These are phyloP conservation scores for Rhabditophanes sp. DNA, from an alignment of 2,888 invertebrate species.

Conservation along the genomic window DNA sequence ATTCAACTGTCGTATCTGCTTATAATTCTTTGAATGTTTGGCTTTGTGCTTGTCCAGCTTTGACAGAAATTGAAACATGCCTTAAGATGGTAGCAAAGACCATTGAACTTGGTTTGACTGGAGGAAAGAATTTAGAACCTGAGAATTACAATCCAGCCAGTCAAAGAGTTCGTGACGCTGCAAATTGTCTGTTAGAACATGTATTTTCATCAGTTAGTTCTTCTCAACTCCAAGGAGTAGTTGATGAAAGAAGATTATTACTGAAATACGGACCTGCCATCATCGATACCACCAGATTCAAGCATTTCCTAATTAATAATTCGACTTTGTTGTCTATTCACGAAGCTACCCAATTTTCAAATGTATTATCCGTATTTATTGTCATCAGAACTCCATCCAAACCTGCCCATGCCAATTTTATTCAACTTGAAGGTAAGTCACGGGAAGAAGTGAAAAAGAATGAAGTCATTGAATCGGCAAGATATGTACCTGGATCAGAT, in stretches of 20 bases:
- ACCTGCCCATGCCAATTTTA: slow-evolving; percentile 7
- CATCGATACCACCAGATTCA: slow-evolving; percentile 21
- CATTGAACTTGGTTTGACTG: slow-evolving; percentile 88
- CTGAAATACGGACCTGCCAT: slow-evolving; percentile 24
- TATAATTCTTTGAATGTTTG: slow-evolving; percentile 57
- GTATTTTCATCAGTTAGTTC: slow-evolving; percentile 22
- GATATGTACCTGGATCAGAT: too few relatives aligned
- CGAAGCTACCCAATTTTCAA: slow-evolving; percentile 20
- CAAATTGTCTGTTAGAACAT: slow-evolving; percentile 69
- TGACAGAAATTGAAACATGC: slow-evolving; percentile 77
- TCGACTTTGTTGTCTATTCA: slow-evolving; percentile 31
- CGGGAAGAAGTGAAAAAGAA: too few relatives aligned
- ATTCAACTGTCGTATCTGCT: slow-evolving; percentile 66
- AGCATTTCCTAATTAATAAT: slow-evolving; percentile 35
- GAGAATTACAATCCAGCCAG: slow-evolving; percentile 66
- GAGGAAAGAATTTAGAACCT: slow-evolving; percentile 60
- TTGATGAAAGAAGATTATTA: slow-evolving; percentile 25
- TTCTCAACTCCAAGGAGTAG: slow-evolving; percentile 10
- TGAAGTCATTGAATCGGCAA: too few relatives aligned
- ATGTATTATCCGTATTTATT: slow-evolving; percentile 11
- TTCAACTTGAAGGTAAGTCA: slow-evolving; percentile 6
- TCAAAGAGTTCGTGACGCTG: slow-evolving; percentile 89
- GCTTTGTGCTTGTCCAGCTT: slow-evolving; percentile 73
- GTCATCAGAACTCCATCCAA: slow-evolving; percentile 14
- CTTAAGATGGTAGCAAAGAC: slow-evolving; percentile 83